These are phyloP conservation scores for Ericerus pela DNA, from an alignment of 1,140 invertebrate species.

Conservation along the genomic window DNA sequence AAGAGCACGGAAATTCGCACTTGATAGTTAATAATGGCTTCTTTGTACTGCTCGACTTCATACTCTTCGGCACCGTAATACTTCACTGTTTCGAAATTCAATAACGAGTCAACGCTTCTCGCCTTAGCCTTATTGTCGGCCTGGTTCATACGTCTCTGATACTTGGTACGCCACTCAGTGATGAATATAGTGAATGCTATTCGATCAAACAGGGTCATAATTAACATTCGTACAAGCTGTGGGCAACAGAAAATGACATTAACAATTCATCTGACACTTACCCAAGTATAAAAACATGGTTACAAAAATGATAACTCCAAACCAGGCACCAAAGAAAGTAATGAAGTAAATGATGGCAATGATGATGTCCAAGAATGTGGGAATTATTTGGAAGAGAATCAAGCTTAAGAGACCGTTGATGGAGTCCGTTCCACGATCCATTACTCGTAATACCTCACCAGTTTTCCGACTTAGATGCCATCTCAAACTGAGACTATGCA, in stretches of 20 bases:
- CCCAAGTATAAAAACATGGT: conserved; percentile 87
- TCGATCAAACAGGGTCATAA: conserved; percentile 21
- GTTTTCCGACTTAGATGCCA: conserved; percentile 91
- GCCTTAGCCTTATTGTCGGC: conserved; percentile 81
- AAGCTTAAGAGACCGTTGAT: conserved; percentile 85
- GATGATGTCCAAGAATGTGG: conserved; percentile 82
- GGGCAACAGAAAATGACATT: too few relatives aligned
- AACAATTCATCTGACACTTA: conserved; percentile 38
- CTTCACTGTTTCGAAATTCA: conserved; percentile 97
- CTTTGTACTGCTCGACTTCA: conserved; percentile 69
- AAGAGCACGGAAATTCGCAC: conserved; percentile 30
- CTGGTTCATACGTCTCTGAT: conserved; percentile 78
- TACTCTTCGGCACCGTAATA: conserved; percentile 88
- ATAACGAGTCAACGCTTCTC: conserved; percentile 85
- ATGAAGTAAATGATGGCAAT: conserved; percentile 86
- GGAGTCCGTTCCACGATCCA: conserved; percentile 89
- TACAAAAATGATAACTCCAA: conserved; percentile 80
- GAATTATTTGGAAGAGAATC: conserved; percentile 72
- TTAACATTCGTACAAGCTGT: too few relatives aligned
- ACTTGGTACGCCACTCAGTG: conserved; percentile 94
- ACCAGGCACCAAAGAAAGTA: conserved; percentile 76
- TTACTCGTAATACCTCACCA: conserved; percentile 82
- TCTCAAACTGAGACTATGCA: conserved; percentile 67
- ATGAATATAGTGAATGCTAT: conserved; percentile 66
- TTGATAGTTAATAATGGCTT: conserved; percentile 69